These are phyloP conservation scores for Pterocles gutturalis DNA, from an alignment of 2,113 vertebrate genomes.

Conservation along the genomic window DNA sequence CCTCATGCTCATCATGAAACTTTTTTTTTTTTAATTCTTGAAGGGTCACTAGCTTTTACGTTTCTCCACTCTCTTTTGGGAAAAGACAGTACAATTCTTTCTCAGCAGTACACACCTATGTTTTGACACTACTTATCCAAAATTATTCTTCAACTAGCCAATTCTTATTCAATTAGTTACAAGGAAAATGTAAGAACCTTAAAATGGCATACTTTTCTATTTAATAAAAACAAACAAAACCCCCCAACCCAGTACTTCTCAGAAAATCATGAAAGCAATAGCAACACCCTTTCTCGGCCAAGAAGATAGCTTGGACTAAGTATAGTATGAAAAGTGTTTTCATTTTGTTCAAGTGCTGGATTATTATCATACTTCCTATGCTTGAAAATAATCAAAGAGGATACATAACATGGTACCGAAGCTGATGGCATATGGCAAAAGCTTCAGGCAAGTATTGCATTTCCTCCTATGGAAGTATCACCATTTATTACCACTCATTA, in stretches of 20 bases:
- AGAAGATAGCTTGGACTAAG: background rate
- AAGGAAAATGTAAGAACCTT: background rate
- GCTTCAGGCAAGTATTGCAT: constrained; percentile 19
- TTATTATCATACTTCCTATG: background rate
- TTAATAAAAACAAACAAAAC: background rate
- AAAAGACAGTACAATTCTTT: background rate
- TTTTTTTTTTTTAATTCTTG: background rate
- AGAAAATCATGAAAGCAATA: background rate
- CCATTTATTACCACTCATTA: constrained; percentile 68
- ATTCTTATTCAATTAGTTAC: background rate
- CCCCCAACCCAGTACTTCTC: background rate
- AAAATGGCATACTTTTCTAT: background rate
- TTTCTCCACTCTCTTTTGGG: background rate
- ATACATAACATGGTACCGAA: background rate
- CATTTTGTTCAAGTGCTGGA: background rate
- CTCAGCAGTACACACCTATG: background rate
- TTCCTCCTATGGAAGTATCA: constrained; percentile 49
- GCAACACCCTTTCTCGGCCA: background rate
- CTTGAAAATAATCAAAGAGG: background rate
- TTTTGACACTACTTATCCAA: background rate
- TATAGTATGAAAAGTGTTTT: background rate
- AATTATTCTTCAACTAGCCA: background rate
- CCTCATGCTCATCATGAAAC: background rate
- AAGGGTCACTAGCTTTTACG: background rate
- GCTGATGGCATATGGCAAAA: background rate